A percentile compares a stretch with the other conserved stretches of the same genome.
phyloP scores from a whole-genome alignment of 2,888 invertebrate genomes.

The Hemaris fuciformis region DNA sequence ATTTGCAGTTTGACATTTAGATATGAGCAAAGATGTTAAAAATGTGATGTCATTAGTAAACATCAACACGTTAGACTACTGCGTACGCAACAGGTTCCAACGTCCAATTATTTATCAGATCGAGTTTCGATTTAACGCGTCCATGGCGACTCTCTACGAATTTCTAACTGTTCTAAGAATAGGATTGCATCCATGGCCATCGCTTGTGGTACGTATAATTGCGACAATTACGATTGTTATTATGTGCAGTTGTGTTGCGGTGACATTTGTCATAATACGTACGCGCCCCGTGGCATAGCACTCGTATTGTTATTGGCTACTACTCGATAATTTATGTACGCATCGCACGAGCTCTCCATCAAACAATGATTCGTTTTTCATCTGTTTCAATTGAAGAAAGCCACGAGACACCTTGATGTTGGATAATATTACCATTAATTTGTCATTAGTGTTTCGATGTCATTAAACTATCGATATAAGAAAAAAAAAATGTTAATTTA shows the following conservation, averaged over 20 bases:
- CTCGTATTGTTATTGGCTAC: not conserved
- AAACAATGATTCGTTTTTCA: not conserved
- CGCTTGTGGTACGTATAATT: constrained; percentile 39
- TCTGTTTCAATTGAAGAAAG: not conserved
- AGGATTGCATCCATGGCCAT: constrained; percentile 34
- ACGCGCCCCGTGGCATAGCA: constrained; percentile 26
- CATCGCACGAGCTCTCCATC: not conserved
- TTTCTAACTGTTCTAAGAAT: constrained; percentile 45
- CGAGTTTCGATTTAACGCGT: not conserved
- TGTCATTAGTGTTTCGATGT: no score
- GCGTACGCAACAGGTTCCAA: not conserved
- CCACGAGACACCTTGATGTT: not conserved
- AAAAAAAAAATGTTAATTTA: no score
- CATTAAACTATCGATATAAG: no score
- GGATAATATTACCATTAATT: not conserved
- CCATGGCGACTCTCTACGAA: constrained; percentile 24
- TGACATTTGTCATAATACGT: constrained; percentile 30
- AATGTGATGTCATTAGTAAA: constrained; percentile 7
- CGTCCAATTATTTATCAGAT: not conserved
- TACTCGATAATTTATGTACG: not conserved
- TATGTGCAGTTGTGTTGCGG: constrained; percentile 38
- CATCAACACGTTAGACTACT: not conserved
- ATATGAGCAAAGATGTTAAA: not conserved
- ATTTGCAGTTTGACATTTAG: not conserved
- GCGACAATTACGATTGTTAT: constrained; percentile 47